These are phyloP conservation scores for Colletes latitarsis DNA, from an alignment of 1,140 invertebrate species.

Conservation along the genomic window DNA sequence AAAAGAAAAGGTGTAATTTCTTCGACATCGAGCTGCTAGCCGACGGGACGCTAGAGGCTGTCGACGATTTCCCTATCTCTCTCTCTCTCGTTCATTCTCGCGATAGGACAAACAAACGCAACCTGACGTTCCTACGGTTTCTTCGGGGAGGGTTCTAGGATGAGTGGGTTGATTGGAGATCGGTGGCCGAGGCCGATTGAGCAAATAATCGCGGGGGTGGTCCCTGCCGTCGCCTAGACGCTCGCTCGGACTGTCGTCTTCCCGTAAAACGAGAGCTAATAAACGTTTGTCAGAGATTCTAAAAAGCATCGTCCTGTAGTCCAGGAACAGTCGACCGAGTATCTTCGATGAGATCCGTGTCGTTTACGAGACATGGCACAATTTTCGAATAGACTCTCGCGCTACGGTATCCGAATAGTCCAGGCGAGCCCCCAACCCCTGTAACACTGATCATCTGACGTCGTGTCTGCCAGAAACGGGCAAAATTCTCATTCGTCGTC, in stretches of 20 bases:
- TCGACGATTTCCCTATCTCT: not conserved
- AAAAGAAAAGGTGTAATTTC: not conserved
- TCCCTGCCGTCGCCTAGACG: constrained; percentile 15
- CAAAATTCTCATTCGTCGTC: too few species aligned
- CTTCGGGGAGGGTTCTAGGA: not conserved
- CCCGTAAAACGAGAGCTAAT: too few species aligned
- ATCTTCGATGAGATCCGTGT: too few species aligned
- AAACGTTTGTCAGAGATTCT: too few species aligned
- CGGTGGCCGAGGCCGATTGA: constrained; percentile 51
- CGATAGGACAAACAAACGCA: not conserved
- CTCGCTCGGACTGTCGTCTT: not conserved
- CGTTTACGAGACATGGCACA: too few species aligned
- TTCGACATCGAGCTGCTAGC: not conserved
- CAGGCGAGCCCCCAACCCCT: too few species aligned
- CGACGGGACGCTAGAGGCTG: not conserved
- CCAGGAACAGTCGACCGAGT: too few species aligned
- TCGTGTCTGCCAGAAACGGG: too few species aligned
- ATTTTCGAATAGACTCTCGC: too few species aligned
- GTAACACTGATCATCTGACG: too few species aligned
- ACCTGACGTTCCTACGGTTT: not conserved
- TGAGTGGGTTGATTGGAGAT: not conserved
- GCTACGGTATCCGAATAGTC: too few species aligned
- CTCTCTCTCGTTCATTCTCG: not conserved
- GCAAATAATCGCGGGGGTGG: constrained; percentile 58
- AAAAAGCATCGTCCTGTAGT: too few species aligned